Evolutionary conservation across 2,797 vertebrate genomes (phyloP), one percentile per base, ranked within the genome.

Genomic region (Chromobotia macracanthus): DNA sequence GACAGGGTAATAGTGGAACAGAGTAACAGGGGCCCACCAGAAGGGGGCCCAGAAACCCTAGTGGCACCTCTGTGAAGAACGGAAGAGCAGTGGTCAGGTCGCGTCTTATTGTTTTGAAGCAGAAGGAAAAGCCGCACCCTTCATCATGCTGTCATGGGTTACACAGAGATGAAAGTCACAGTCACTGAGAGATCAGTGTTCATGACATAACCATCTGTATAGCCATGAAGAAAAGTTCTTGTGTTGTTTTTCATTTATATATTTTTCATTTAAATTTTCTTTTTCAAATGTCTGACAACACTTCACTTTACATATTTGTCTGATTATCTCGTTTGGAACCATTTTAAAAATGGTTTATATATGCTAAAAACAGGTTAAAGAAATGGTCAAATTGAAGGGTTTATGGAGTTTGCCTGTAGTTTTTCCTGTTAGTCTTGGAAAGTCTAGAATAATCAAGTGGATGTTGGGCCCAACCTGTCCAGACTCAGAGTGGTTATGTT

Each of bases 101-200:
- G 79, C 67, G 83, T 85, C 85, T 87, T 86, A 92, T 93, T 93
- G 90, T 92, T 89, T 89, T 75, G 85, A 88, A 84, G 77, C 85
- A 82, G 86, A 90, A 92, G 95, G 95, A 95, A 77, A 77, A 95
- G 90, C 90, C 85, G 87, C 86, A 87, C 88, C 91, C 93, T 91
- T 89, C 91, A 87, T 89, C 44, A 69, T 2, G 66, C 89, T 89
- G 91, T 89, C 93, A 89, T 83, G 87, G 91, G 80, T 78, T 87
- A 87, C 89, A 86, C 86, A 90, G 83, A 83, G 90, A 87, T 87
- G 86, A 12, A 55, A 55, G 51, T 67, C 38, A 41, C 67, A 53
- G 60, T 38, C 67, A 75, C 12, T 53, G 31, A 66, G 38, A 56
- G 21, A 76, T 44, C 19, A 13, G 16, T 19, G 41, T 64, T 75